phyloP scores from a whole-genome alignment of 2,113 vertebrate genomes.

The Dolichotis patagonum region DNA sequence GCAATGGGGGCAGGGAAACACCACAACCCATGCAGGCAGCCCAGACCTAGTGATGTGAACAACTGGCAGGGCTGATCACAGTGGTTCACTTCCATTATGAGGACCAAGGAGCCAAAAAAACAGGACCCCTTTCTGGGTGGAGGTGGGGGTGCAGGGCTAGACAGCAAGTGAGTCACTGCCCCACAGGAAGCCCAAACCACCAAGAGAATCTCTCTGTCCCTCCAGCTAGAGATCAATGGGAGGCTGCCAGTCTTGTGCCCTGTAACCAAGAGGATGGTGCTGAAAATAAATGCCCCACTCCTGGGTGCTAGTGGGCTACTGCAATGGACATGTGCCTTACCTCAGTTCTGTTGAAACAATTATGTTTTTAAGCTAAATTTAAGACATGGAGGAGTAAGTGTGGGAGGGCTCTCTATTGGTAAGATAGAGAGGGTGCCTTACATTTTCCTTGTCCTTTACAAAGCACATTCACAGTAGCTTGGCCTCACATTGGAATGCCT shows the following conservation, averaged over 20 bases:
- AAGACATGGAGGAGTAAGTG: slow-evolving; percentile 45
- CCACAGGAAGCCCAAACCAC: neutral
- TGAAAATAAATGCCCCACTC: neutral
- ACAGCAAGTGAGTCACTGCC: fast-evolving
- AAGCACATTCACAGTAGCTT: neutral
- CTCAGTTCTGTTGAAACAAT: neutral
- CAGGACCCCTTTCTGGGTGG: neutral
- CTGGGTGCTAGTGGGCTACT: neutral
- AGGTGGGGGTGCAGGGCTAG: neutral
- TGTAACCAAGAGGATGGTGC: neutral
- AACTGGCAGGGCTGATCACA: neutral
- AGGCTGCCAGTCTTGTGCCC: neutral
- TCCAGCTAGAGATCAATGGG: neutral
- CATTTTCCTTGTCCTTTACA: slow-evolving; percentile 1
- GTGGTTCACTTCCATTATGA: neutral
- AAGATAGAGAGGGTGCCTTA: neutral
- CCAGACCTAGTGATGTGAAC: neutral
- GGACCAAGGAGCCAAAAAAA: fast-evolving
- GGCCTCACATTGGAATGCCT: neutral
- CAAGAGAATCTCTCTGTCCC: neutral
- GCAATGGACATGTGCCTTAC: slow-evolving; percentile 8
- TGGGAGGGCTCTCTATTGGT: slow-evolving; percentile 51
- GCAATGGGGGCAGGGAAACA: neutral
- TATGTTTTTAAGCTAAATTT: slow-evolving; percentile 67
- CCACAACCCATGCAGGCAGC: neutral